These are phyloP conservation scores for Todiramphus chloris DNA, from an alignment of 2,113 vertebrate genomes.

Conservation along the genomic window DNA sequence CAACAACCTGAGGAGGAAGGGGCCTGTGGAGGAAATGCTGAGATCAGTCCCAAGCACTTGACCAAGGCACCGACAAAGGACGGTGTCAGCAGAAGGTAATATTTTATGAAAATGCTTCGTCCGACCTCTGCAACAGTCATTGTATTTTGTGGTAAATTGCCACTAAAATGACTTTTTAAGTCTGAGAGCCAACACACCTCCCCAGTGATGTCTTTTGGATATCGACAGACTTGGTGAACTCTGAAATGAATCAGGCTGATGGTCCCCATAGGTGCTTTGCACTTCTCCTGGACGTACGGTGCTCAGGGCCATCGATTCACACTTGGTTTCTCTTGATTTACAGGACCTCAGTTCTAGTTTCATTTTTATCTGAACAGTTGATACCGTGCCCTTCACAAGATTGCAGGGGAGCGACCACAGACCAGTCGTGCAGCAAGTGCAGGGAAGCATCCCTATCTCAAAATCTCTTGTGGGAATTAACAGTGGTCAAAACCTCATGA, in stretches of 20 bases:
- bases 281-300: background rate
- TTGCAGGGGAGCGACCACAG: background rate
- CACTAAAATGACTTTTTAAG: background rate
- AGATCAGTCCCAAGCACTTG: background rate
- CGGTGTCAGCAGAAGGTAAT: background rate
- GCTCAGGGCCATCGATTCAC: background rate
- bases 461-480: background rate
- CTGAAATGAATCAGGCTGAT: background rate
- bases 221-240: background rate
- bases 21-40: background rate
- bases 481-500: background rate
- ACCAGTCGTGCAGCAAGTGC: background rate
- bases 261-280: background rate
- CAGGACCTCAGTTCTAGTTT: background rate
- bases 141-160: background rate
- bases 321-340: background rate
- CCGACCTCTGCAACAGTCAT: background rate
- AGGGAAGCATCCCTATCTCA: background rate
- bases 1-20: background rate
- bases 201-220: background rate
- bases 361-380: rapidly evolving
- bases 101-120: background rate
- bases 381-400: rapidly evolving
- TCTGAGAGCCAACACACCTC: background rate
- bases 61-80: background rate